A percentile compares a stretch with the other conserved stretches of the same genome.
Conservation (phyloP, 2,113 vertebrate genomes). For the Bagarius yarrelli region DNA sequence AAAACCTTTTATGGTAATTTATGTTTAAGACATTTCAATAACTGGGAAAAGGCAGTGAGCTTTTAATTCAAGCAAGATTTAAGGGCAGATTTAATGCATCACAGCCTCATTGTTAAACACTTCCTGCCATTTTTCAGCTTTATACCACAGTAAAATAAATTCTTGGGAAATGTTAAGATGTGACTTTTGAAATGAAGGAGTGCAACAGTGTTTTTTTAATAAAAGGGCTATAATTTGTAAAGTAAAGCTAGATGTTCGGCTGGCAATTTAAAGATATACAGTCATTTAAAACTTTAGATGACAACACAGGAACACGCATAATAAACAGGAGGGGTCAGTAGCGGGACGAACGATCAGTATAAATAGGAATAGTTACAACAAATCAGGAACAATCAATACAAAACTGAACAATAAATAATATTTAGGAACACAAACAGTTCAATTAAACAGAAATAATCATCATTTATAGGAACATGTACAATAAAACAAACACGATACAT, state of each 20-base stretch:
- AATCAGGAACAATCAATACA: not conserved
- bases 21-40: constrained; percentile 42
- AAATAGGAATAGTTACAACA: not conserved
- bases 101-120: constrained; percentile 32
- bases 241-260: not conserved
- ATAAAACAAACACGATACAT: too few species aligned
- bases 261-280: too few species aligned
- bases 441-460: too few species aligned
- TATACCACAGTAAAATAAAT: constrained; percentile 40
- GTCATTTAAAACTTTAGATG: not conserved
- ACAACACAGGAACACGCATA: not conserved
- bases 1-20: constrained; percentile 48
- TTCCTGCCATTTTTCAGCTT: constrained; percentile 20
- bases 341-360: not conserved
- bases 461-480: too few species aligned
- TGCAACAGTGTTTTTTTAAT: constrained; percentile 18
- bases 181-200: constrained; percentile 18
- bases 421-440: too few species aligned
- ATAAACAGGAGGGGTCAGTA: not conserved
- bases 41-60: not conserved
- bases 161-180: constrained; percentile 44
- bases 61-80: constrained; percentile 43
- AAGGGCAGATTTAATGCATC: constrained; percentile 47
- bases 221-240: not conserved
- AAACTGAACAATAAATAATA: not conserved